Base-by-base conservation (phyloP, 2,888 invertebrate species). In the Lacanobia wlatinum region DNA sequence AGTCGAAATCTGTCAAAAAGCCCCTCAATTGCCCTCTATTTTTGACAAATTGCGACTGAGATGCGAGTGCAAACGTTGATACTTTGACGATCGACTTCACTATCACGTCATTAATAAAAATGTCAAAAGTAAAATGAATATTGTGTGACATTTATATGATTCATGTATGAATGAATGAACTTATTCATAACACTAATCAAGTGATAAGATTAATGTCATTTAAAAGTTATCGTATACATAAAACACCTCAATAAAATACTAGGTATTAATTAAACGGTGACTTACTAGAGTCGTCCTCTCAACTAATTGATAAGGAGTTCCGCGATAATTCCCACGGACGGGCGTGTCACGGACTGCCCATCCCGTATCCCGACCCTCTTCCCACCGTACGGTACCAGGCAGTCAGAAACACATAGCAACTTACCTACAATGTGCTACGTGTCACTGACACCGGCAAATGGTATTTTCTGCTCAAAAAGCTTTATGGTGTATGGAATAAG, bases 331-430 rank as follows among this genome's bases (percentile, higher is more conserved):
- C 71, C 72, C 71, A 59, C 59, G 7, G n/a, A 40, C 59, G 59
- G 59, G 59, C 59, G 59, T 59, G 59, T 40, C 59, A 79, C 82
- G 80, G 75, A 82, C 79, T 79, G 78, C 73, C 80, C 78, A 87
- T 89, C 88, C 88, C 91, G 89, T 88, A 88, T 90, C 90, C 92
- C 90, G 92, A 87, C 90, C 90, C 88, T 88, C 87, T 88, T 83
- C 71, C 76, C 76, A 86, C 81, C 85, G 87, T 87, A 84, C 79
- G 59, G 50, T 89, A 92, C 92, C 78, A 92, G 92, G 92, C 79
- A 50, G 16, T 5, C 87, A 92, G 84, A 84, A 82, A 77, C 23
- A 1, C 18, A 38, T 65, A 50, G 84, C 81, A 84, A 79, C 18
- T 76, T 34, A 60, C 48, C n/a, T 59, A 28, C 10, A 78, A n/a